phyloP scores from a whole-genome alignment of 2,888 invertebrate species.

The Gymnoscelis rufifasciata region DNA sequence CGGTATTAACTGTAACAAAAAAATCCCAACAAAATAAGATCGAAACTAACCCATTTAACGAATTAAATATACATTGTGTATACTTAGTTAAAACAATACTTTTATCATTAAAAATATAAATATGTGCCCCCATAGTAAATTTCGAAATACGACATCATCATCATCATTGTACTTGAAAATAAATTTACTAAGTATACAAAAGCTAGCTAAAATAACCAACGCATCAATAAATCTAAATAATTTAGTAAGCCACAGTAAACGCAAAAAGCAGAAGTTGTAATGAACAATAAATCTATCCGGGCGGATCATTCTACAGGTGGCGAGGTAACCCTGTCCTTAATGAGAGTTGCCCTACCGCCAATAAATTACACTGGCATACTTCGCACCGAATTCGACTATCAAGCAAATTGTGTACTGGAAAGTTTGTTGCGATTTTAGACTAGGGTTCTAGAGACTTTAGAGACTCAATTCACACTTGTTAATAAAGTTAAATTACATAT shows the following conservation, averaged over 20 bases:
- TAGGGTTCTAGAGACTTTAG: conserved; percentile 1
- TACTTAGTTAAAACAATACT: no score
- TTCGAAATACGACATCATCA: no score
- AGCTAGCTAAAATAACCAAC: no score
- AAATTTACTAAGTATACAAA: no score
- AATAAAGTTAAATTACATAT: no score
- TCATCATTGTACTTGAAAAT: background rate
- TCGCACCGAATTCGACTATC: conserved; percentile 48
- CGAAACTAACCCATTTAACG: no score
- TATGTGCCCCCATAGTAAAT: no score
- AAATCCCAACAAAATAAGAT: no score
- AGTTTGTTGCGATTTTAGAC: background rate
- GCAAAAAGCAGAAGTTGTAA: conserved; percentile 35
- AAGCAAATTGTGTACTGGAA: conserved; percentile 22
- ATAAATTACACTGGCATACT: conserved; percentile 62
- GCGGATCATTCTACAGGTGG: conserved; percentile 69
- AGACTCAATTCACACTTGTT: no score
- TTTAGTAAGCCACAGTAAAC: conserved; percentile 16
- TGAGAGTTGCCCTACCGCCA: conserved; percentile 58
- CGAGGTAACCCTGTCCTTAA: conserved; percentile 55
- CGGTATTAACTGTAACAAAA: no score
- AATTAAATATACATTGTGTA: no score
- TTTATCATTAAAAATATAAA: no score
- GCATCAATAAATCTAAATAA: conserved; percentile 2
- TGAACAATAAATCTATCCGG: conserved; percentile 49